A percentile compares a stretch with the other conserved stretches of the same genome.
These are phyloP conservation scores for Physeter macrocephalus DNA, from an alignment of 2,113 vertebrate species.

Conservation along the genomic window DNA sequence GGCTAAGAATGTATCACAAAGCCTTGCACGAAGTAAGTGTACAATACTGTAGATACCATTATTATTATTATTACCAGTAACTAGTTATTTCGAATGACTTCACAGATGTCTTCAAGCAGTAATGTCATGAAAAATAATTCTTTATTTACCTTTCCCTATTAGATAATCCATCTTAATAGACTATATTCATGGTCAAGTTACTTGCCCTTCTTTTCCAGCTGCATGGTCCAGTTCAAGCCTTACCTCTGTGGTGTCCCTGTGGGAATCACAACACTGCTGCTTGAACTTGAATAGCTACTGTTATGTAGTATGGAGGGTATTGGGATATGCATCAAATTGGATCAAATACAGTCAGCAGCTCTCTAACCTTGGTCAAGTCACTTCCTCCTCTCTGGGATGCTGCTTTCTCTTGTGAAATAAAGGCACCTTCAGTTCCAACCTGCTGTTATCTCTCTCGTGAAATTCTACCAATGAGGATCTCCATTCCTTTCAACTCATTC, in stretches of 20 bases:
- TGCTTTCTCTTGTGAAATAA: not conserved
- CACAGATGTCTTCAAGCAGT: not conserved
- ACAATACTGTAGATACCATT: not conserved
- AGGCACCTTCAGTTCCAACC: not conserved
- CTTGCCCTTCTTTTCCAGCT: not conserved
- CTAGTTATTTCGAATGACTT: not conserved
- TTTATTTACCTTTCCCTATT: not conserved
- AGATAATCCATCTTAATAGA: not conserved
- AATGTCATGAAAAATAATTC: not conserved
- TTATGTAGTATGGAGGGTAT: not conserved
- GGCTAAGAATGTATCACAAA: not conserved
- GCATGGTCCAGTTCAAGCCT: not conserved
- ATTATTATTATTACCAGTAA: not conserved
- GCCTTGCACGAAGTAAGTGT: not conserved
- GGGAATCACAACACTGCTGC: not conserved
- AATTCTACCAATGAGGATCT: not conserved
- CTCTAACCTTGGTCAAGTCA: not conserved
- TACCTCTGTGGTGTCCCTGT: not conserved
- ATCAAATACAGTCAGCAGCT: not conserved
- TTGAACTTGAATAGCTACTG: not conserved
- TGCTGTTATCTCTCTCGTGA: not conserved
- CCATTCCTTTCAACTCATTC: not conserved
- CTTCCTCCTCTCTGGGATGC: not conserved
- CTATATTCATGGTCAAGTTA: not conserved
- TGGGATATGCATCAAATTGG: not conserved